Evolutionary conservation across 2,888 invertebrate species (phyloP).

Genomic region (Pelosia muscerda): DNA sequence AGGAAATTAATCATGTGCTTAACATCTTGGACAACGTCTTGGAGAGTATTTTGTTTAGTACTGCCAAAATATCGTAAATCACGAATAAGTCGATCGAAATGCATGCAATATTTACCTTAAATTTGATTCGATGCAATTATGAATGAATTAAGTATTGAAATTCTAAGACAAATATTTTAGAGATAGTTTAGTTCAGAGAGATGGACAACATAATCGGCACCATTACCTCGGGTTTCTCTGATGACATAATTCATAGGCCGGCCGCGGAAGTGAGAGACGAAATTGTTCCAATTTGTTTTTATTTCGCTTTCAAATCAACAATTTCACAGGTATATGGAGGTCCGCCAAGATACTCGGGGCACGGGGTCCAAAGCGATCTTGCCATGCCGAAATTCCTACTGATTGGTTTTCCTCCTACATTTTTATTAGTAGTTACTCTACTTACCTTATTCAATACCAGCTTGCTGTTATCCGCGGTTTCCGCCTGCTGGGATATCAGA

Average conservation of each 20-base stretch:
- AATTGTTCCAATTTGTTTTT: conserved; percentile 2
- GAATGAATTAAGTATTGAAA: neutral
- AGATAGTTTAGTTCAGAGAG: neutral
- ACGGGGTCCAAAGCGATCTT: no score
- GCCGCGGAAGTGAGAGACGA: neutral
- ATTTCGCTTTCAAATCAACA: neutral
- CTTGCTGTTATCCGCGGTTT: no score
- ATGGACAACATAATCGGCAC: neutral
- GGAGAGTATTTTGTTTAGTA: no score
- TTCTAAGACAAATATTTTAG: neutral
- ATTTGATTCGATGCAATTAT: neutral
- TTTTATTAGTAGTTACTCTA: no score
- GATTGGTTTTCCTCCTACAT: no score
- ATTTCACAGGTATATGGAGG: neutral
- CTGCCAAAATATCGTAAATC: neutral
- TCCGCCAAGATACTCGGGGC: neutral
- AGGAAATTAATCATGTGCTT: no score
- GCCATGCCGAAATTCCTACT: no score
- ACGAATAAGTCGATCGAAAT: neutral
- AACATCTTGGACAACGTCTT: no score
- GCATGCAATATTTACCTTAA: neutral
- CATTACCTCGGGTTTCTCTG: neutral
- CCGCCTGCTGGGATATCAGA: no score
- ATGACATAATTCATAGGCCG: conserved; percentile 2
- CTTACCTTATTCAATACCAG: no score